A percentile compares a stretch with the other conserved stretches of the same genome.
phyloP scores from a whole-genome alignment of 1,140 invertebrate genomes.

The Lutraria rhynchaena region DNA sequence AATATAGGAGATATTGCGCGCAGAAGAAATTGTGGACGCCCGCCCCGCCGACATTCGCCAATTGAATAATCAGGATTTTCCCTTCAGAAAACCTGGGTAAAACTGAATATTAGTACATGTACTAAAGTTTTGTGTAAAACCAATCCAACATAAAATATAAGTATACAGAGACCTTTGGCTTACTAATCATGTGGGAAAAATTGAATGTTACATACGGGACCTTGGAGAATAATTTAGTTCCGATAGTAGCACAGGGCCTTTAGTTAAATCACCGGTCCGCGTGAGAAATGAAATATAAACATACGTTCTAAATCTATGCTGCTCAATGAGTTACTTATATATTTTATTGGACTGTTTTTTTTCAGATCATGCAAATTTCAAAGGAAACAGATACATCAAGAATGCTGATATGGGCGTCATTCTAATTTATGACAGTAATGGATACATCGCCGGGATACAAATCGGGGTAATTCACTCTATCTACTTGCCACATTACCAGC shows the following conservation, averaged over 20 bases:
- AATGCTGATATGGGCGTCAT: conserved; percentile 72
- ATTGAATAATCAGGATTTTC: too few species aligned
- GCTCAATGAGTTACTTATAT: too few species aligned
- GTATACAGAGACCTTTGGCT: not conserved
- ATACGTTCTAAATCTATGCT: too few species aligned
- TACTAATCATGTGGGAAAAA: too few species aligned
- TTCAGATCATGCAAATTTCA: conserved; percentile 57
- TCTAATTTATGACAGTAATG: conserved; percentile 77
- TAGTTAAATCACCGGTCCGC: too few species aligned
- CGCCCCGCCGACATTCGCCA: too few species aligned
- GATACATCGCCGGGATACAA: conserved; percentile 80
- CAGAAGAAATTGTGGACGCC: not conserved
- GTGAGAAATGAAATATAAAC: too few species aligned
- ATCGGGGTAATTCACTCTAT: conserved; percentile 76
- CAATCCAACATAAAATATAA: not conserved
- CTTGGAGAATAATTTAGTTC: too few species aligned
- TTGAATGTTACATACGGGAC: too few species aligned
- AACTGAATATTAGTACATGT: not conserved
- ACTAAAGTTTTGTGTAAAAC: not conserved
- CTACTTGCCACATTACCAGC: too few species aligned
- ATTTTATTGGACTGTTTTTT: not conserved
- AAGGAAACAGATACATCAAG: conserved; percentile 78
- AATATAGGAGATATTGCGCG: too few species aligned
- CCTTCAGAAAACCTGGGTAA: not conserved
- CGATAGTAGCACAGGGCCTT: too few species aligned